Conservation (phyloP, 2,113 vertebrate species). For the Python bivittatus region DNA sequence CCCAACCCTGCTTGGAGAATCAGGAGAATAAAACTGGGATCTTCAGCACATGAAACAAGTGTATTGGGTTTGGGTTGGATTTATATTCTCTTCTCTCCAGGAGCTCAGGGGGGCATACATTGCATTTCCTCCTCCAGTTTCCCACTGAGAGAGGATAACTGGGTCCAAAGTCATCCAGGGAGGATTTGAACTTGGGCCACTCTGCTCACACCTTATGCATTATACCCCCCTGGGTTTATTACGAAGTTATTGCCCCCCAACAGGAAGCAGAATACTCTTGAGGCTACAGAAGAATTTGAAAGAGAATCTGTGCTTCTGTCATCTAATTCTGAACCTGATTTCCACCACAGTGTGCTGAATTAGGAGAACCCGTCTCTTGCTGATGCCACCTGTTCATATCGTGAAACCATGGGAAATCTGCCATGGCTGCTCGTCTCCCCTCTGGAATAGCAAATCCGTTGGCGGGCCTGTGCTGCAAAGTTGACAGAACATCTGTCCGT, state of each 20-base stretch:
- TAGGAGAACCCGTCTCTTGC: background rate
- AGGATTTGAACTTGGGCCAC: background rate
- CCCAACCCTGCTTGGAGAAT: too few species aligned
- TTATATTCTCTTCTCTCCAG: too few species aligned
- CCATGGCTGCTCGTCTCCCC: background rate
- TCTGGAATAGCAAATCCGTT: background rate
- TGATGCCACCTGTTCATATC: background rate
- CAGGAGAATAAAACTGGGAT: too few species aligned
- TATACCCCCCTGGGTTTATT: background rate
- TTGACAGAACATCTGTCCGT: slow-evolving; percentile 19
- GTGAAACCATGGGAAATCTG: slow-evolving; percentile 14
- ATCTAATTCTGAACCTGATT: background rate
- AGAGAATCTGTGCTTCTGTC: background rate
- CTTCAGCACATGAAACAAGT: too few species aligned
- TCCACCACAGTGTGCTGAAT: background rate
- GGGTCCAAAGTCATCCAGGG: too few species aligned
- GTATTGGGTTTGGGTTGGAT: too few species aligned
- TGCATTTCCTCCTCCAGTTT: too few species aligned
- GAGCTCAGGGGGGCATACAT: too few species aligned
- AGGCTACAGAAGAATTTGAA: background rate
- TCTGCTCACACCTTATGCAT: background rate
- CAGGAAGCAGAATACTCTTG: background rate
- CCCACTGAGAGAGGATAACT: too few species aligned
- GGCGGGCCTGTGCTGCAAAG: background rate
- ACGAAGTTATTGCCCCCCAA: background rate